A percentile compares a stretch with the other conserved stretches of the same genome.
Evolutionary conservation across 35 echinoderm and acorn worm genomes (phyloP).

Genomic region (Strongylocentrotus purpuratus): DNA sequence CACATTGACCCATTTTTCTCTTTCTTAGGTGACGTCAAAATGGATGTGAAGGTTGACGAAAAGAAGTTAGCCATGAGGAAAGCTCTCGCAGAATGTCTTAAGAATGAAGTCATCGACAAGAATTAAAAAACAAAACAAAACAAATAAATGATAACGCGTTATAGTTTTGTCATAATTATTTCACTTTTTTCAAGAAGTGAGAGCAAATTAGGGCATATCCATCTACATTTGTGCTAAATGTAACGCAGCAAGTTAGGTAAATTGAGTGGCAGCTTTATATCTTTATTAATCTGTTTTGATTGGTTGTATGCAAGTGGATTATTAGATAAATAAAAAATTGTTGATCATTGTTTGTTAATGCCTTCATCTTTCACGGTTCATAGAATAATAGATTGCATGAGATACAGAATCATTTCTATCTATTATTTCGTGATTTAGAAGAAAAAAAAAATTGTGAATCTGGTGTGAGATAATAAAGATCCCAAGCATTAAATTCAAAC

Average conservation of each 20-base stretch:
- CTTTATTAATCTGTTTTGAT: not conserved
- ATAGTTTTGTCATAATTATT: not conserved
- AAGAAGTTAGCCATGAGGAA: slow-evolving; percentile 87
- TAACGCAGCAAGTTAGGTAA: not conserved
- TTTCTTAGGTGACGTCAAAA: slow-evolving; percentile 61
- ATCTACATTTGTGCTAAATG: not conserved
- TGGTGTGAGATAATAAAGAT: no score
- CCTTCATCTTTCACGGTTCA: not conserved
- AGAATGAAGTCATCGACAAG: slow-evolving; percentile 92
- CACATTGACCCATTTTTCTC: not conserved
- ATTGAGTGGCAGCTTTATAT: not conserved
- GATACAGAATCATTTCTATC: no score
- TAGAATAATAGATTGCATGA: no score
- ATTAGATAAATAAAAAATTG: not conserved
- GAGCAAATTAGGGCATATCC: not conserved
- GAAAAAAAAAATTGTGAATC: no score
- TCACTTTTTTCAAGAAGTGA: not conserved
- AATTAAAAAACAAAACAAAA: slow-evolving; percentile 47
- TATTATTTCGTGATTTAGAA: no score
- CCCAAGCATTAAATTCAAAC: no score
- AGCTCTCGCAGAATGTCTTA: slow-evolving; percentile 82
- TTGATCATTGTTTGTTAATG: not conserved
- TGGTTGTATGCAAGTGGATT: not conserved
- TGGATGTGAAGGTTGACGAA: slow-evolving; percentile 66
- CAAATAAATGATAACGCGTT: not conserved